A percentile compares a stretch with the other conserved stretches of the same genome.
Conservation (phyloP, 2,888 invertebrate genomes). For the Eupithecia dodoneata region DNA sequence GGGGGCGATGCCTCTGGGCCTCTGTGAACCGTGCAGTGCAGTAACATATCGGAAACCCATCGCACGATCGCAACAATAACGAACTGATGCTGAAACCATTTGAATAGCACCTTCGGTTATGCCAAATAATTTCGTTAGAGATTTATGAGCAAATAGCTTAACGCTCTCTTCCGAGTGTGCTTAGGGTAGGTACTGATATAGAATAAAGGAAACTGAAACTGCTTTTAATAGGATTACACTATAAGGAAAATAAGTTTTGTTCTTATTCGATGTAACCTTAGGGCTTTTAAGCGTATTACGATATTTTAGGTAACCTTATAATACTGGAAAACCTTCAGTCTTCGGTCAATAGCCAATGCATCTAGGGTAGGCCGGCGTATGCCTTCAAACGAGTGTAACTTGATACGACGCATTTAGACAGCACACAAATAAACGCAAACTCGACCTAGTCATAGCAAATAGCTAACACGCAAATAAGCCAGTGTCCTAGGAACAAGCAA, state of each 20-base stretch:
- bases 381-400: slow-evolving; percentile 47
- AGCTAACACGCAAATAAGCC: slow-evolving; percentile 26
- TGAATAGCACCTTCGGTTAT: slow-evolving; percentile 27
- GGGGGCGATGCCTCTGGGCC: slow-evolving; percentile 15
- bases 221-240: neutral
- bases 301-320: neutral
- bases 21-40: slow-evolving; percentile 43
- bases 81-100: slow-evolving; percentile 32
- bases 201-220: neutral
- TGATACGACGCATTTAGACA: slow-evolving; percentile 34
- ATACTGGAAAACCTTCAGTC: slow-evolving; percentile 36
- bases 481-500: slow-evolving; percentile 40
- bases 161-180: neutral
- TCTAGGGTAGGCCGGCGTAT: slow-evolving; percentile 47
- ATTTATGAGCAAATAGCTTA: slow-evolving; percentile 17
- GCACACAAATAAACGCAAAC: slow-evolving; percentile 36
- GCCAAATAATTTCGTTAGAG: slow-evolving; percentile 16
- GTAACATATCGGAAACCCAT: slow-evolving; percentile 39
- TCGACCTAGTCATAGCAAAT: slow-evolving; percentile 36
- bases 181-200: neutral
- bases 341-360: slow-evolving; percentile 43
- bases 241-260: neutral
- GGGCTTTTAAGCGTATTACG: neutral
- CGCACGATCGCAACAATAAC: slow-evolving; percentile 17
- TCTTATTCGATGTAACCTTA: neutral